Evolutionary conservation across 2,888 invertebrate genomes (phyloP), one percentile per base, ranked within the genome.

Genomic region (Melanostoma mellinum): DNA sequence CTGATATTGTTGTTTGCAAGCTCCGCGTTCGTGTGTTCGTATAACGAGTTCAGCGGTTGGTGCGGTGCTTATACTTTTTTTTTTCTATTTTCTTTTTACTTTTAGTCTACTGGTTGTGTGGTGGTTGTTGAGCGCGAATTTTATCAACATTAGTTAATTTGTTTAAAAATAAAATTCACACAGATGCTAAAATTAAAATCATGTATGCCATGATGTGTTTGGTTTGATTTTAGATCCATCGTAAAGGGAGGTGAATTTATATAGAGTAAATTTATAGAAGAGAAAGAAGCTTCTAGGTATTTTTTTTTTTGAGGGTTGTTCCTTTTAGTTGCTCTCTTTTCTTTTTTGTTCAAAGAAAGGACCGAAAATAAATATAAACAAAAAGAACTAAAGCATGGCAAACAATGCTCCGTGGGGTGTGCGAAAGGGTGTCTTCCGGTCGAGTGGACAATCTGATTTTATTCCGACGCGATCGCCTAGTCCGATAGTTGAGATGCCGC

Each of bases 341-440:
- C 5, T 1, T 56, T 50, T 8, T 6, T 8, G 1, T n/a, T 30
- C 9, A 6, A 38, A 35, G 35, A 8, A 33, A 9, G 36, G 38
- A 65, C 38, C 20, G 40, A 65, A 71, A 20, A 36, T n/a, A 60
- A 60, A 48, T 42, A 75, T 30, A 50, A 71, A 40, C 55, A 50
- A 65, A 73, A 46, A 67, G 44, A 77, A 30, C 2, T n/a, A n/a
- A 60, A 60, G 50, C 36, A 89, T 90, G 90, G 92, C 93, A 88
- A 92, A 92, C 88, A 94, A 94, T 90, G 94, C 93, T 88, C 95
- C 95, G 90, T 95, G 96, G 96, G 94, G 95, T 86, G 93, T 96
- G 87, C 93, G 93, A 88, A 94, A 94, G 88, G 94, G 93, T 68
- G 91, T 92, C 80, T 92, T 92, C 86, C 92, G 92, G 50, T 92